These are phyloP conservation scores for Drosophila repleta DNA, from an alignment of 1,140 invertebrate genomes.

Conservation along the genomic window DNA sequence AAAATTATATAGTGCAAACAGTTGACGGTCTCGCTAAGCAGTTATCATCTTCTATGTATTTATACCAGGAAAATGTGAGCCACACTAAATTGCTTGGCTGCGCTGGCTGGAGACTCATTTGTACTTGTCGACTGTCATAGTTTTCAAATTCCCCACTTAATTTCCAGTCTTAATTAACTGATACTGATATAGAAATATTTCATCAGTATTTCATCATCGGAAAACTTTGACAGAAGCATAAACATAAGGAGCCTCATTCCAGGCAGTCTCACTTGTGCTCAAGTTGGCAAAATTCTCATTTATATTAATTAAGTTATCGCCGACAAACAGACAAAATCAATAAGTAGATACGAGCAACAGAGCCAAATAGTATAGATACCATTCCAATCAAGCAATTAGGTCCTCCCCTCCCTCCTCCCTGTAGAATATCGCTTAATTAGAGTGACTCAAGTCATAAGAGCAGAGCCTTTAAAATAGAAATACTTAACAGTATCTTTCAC, in stretches of 20 bases:
- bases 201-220: no score
- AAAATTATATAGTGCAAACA: conserved; percentile 24
- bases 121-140: no score
- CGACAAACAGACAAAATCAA: conserved; percentile 28
- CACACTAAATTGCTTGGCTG: no score
- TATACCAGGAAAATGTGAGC: no score
- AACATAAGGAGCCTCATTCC: background rate
- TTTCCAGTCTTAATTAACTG: no score
- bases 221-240: background rate
- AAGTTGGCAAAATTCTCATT: conserved; percentile 38
- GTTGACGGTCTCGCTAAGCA: background rate
- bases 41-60: no score
- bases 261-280: conserved; percentile 1
- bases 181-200: no score
- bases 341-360: conserved; percentile 14
- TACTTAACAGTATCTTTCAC: conserved; percentile 14
- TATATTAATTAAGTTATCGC: conserved; percentile 37
- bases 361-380: background rate
- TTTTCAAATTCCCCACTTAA: no score
- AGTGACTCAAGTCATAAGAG: background rate
- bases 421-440: conserved; percentile 27
- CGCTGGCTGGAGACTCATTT: no score
- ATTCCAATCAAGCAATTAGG: background rate
- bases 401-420: background rate
- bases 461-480: conserved; percentile 6